Percentiles rank a stretch among this genome's conserved stretches.
These are phyloP conservation scores for Xestia xanthographa DNA, from an alignment of 2,888 invertebrate genomes.

Conservation along the genomic window DNA sequence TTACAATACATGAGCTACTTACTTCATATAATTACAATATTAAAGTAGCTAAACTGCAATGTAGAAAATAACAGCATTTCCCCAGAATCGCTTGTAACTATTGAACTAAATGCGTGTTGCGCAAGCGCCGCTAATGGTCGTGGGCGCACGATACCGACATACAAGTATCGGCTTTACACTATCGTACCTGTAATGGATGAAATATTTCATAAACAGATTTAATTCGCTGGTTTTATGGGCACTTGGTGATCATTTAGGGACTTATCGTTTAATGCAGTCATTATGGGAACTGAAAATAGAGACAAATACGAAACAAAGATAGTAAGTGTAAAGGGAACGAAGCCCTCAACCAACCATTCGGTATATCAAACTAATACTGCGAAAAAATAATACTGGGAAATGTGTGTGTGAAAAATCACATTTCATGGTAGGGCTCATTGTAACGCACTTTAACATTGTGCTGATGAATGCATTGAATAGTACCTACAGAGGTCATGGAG, in stretches of 20 bases:
- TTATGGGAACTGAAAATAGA: neutral
- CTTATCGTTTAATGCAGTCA: conserved; percentile 9
- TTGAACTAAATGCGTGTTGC: conserved; percentile 75
- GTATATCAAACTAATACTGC: too few species aligned
- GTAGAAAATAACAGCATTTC: conserved; percentile 69
- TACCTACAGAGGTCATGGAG: too few species aligned
- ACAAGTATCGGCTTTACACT: conserved; percentile 68
- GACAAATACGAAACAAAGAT: neutral
- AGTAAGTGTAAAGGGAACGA: neutral
- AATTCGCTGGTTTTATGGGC: conserved; percentile 61
- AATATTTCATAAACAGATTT: conserved; percentile 74
- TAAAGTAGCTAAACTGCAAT: conserved; percentile 50
- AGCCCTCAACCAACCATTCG: neutral
- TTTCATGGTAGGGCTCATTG: too few species aligned
- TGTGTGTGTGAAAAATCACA: too few species aligned
- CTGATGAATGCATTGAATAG: too few species aligned
- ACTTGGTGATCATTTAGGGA: conserved; percentile 27
- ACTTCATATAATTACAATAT: conserved; percentile 54
- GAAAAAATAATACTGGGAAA: neutral
- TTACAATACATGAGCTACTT: conserved; percentile 12
- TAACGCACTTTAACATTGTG: too few species aligned
- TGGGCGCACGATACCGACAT: conserved; percentile 76
- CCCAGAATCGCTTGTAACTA: conserved; percentile 72
- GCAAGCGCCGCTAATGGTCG: conserved; percentile 75
- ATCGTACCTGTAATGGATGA: conserved; percentile 72